Evolutionary conservation across 2,113 vertebrate species (phyloP).

Genomic region (Polypterus bichir): DNA sequence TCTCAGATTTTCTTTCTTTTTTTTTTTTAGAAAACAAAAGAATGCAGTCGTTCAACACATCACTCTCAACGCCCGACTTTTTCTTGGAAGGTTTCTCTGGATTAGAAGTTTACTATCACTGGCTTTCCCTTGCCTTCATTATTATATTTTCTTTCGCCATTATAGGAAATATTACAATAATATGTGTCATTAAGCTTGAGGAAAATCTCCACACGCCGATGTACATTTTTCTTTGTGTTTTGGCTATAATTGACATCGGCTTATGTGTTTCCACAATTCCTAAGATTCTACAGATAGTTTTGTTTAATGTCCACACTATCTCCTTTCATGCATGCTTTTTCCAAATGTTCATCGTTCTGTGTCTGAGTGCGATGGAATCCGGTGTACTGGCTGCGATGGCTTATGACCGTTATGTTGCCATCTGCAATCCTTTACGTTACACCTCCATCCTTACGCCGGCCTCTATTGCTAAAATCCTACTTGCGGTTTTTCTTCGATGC

Average conservation of each 20-base stretch:
- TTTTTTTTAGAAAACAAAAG: no score
- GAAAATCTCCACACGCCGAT: constrained; percentile 24
- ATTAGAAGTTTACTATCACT: not conserved
- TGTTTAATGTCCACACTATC: constrained; percentile 25
- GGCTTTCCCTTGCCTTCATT: not conserved
- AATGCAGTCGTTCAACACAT: no score
- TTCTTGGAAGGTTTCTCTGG: not conserved
- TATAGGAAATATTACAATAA: not conserved
- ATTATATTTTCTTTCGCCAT: not conserved
- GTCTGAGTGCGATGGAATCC: no score
- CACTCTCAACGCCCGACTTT: not conserved
- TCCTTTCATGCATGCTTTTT: constrained; percentile 29
- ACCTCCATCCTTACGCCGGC: constrained; percentile 21
- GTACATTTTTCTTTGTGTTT: constrained; percentile 37
- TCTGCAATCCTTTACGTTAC: constrained; percentile 32
- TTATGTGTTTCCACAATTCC: constrained; percentile 33
- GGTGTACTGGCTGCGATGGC: no score
- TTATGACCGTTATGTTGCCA: no score
- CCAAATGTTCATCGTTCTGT: constrained; percentile 33
- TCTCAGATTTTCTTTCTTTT: no score
- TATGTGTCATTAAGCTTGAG: not conserved
- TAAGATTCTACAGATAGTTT: constrained; percentile 35
- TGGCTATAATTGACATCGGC: constrained; percentile 31
- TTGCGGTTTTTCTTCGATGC: constrained; percentile 8
- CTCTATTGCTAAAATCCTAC: constrained; percentile 24